Evolutionary conservation across 1,140 invertebrate species (phyloP), one percentile per base, ranked within the genome.

Genomic region (Anagrus nilaparvatae): DNA sequence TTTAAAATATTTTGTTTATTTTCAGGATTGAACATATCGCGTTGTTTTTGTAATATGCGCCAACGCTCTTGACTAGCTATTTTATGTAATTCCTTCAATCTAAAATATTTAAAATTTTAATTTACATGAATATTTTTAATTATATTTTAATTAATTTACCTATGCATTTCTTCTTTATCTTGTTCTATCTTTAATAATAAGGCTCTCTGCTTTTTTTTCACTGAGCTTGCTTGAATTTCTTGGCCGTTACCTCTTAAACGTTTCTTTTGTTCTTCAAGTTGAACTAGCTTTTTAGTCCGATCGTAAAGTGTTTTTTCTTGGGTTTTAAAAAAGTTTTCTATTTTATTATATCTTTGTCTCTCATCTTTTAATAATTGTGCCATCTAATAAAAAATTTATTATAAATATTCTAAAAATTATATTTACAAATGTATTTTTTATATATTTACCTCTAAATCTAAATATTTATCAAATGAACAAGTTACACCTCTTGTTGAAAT

Each of bases 271-370:
- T 75, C 70, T 31, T 77, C 61, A 43, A 75, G 60, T 30, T 70
- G 64, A 9, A 73, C 61, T 44, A 77, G 67, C 32, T 74, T 73
- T 50, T 69, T 71, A 3, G 74, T 74, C 42, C 73, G 72, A 56
- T 78, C 75, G 23, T 72, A 66, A 33, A 77, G 54, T 1, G 72
- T 74, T 52, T 72, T 74, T 49, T 75, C 73, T 13, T 67, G 61
- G 17, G 71, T 61, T 44, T 70, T 70, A 14, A 76, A 63, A 7
- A 74, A 44, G 49, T 71, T 65, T 46, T 72, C 59, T 47, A 74
- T 65, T 46, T 71, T 65, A 50, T 66, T 59, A 32, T 65, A 66
- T 49, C 63, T 56, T 21, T 63, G 54, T 43, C 64, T 64, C 40
- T 70, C 66, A 34, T 69, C 64, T 52, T 63, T 63, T 47, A 69